Evolutionary conservation across 2,113 vertebrate genomes (phyloP), one percentile per base, ranked within the genome.

Genomic region (Lucifuga dentata): DNA sequence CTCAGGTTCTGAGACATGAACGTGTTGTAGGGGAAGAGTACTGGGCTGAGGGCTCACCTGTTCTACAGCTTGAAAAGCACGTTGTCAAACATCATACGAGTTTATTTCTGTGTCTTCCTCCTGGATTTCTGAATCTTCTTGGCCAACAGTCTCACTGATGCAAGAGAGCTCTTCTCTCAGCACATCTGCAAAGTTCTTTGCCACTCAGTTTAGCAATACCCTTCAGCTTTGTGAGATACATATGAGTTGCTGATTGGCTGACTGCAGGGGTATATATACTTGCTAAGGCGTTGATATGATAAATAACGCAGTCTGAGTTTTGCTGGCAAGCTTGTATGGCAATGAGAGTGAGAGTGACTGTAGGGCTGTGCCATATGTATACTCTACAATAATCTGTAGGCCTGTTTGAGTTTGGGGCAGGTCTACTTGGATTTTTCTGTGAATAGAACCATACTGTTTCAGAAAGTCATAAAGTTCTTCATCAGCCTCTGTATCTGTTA

Each of bases 381-480:
- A 51, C 26, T 51, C 48, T 32, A 51, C 24, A 32, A 51, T 51
- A 51, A 17, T 6, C 15, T 51, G 24, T 32, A 5, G 3, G 26
- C 26, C 26, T 29, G 26, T 5, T 29, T 29, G 52, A 13, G 36
- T 7, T 2, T 73, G 3, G 17, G 35, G 15, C 8, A n/a, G 17
- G 8, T 53, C 57, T 26, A 62, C 58, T 53, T 41, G 60, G 5
- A 73, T 73, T 65, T 10, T 21, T 10, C 52, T 65, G 24, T 63
- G 13, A 51, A 72, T 56, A 2, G 38, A 46, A 3, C 68, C 68
- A 72, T 72, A 63, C 11, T 73, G 23, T 13, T 73, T 73, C 3
- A 73, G 17, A 12, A 48, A 66, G 11, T 66, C 61, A 66, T 33
- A 57, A 9, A 66, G 41, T 43, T 73, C 61, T 11, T 66, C 39